phyloP scores from a whole-genome alignment of 2,888 invertebrate genomes.

The Cataglyphis rosenhaueri region DNA sequence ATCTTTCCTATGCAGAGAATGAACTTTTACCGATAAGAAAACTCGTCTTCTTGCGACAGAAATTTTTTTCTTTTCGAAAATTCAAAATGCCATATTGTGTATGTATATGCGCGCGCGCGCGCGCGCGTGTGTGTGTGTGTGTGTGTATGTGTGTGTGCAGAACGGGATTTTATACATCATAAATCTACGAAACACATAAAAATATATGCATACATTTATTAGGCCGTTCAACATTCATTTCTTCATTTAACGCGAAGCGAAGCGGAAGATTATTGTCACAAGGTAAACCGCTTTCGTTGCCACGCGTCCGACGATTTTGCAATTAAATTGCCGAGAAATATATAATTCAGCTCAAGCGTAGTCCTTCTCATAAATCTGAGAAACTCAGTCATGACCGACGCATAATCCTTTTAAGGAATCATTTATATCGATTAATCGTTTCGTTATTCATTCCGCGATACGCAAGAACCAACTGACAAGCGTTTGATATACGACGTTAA shows the following conservation, averaged over 20 bases:
- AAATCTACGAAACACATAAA: neutral
- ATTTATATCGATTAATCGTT: slow-evolving; percentile 8
- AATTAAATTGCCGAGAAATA: slow-evolving; percentile 25
- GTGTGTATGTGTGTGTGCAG: neutral
- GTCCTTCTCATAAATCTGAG: neutral
- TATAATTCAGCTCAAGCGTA: slow-evolving; percentile 7
- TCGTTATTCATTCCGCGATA: neutral
- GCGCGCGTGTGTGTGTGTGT: too few species aligned
- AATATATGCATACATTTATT: slow-evolving; percentile 2
- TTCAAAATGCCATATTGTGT: neutral
- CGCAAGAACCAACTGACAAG: neutral
- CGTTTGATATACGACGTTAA: neutral
- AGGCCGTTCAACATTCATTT: neutral
- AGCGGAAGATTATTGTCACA: slow-evolving; percentile 47
- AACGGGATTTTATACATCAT: slow-evolving; percentile 7
- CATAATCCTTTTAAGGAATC: neutral
- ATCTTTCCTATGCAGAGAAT: neutral
- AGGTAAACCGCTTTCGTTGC: slow-evolving; percentile 46
- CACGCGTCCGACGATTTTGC: slow-evolving; percentile 16
- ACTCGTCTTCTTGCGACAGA: neutral
- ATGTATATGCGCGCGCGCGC: neutral
- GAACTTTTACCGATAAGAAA: neutral
- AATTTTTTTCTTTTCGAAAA: slow-evolving; percentile 31
- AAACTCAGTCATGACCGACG: neutral
- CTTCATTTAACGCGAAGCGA: slow-evolving; percentile 16